Percentiles rank a stretch among this genome's conserved stretches.
Conservation (phyloP, 2,797 vertebrate species). For the Hoplostethus atlanticus region DNA sequence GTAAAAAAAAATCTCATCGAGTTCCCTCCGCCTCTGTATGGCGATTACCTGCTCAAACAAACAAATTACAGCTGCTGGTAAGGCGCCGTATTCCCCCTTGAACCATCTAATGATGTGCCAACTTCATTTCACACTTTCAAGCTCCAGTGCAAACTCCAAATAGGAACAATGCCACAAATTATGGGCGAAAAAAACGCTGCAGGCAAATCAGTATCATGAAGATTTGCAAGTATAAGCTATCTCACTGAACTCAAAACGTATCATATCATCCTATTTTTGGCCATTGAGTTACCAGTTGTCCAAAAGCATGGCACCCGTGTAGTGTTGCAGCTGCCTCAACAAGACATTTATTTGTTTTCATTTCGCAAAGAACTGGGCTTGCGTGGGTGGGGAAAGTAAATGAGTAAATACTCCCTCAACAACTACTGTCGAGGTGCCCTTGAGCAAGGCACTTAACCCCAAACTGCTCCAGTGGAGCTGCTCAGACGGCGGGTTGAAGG, state of each 20-base stretch:
- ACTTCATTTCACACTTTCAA: conserved; percentile 59
- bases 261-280: neutral
- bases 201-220: conserved; percentile 12
- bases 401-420: too few relatives aligned
- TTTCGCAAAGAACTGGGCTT: too few relatives aligned
- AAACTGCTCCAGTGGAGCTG: too few relatives aligned
- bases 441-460: too few relatives aligned
- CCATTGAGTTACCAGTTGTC: conserved; percentile 2
- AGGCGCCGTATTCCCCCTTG: conserved; percentile 34
- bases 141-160: conserved; percentile 42
- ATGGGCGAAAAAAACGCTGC: conserved; percentile 19
- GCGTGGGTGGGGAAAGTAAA: too few relatives aligned
- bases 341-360: neutral
- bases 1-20: conserved; percentile 15
- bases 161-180: conserved; percentile 35
- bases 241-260: neutral
- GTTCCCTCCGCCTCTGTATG: conserved; percentile 21
- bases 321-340: neutral
- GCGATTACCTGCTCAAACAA: conserved; percentile 39
- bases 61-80: conserved; percentile 42
- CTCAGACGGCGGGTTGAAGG: too few relatives aligned
- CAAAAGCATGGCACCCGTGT: neutral
- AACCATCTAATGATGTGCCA: conserved; percentile 54
- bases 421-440: too few relatives aligned
- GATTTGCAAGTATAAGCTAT: conserved; percentile 18